Percentiles rank a stretch among this genome's conserved stretches.
These are phyloP conservation scores for Micropoecilia bifurca DNA, from an alignment of 2,797 vertebrate genomes.

Conservation along the genomic window DNA sequence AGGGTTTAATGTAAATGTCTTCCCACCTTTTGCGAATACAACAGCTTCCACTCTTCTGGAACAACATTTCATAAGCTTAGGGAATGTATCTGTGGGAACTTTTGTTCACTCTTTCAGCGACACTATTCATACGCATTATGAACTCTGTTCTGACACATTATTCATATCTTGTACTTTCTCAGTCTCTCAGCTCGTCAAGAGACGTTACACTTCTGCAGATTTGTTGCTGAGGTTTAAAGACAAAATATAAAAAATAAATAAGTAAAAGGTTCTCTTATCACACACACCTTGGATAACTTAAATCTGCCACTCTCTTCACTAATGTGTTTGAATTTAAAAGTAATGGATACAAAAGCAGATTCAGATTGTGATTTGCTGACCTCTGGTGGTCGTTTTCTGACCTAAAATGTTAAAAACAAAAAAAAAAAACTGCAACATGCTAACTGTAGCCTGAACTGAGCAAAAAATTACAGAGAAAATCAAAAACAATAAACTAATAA, in stretches of 20 bases:
- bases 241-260: not conserved
- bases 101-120: not conserved
- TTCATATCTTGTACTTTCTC: constrained; percentile 36
- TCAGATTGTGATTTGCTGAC: constrained; percentile 42
- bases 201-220: not conserved
- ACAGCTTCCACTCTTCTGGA: not conserved
- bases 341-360: not conserved
- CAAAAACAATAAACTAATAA: no score
- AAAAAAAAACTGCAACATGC: not conserved
- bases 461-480: not conserved
- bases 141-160: constrained; percentile 36
- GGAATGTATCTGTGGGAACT: not conserved
- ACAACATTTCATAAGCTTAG: not conserved
- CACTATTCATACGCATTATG: not conserved
- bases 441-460: not conserved
- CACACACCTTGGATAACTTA: not conserved
- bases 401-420: not conserved
- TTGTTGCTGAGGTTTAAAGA: not conserved
- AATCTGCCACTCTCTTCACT: not conserved
- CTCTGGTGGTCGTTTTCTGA: constrained; percentile 51
- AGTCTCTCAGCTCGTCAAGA: constrained; percentile 13
- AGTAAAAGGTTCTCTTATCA: not conserved
- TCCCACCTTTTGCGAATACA: not conserved
- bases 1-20: not conserved
- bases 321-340: not conserved